Evolutionary conservation across 2,888 invertebrate genomes (phyloP), one percentile per base, ranked within the genome.

Genomic region (Steinernema carpocapsae): DNA sequence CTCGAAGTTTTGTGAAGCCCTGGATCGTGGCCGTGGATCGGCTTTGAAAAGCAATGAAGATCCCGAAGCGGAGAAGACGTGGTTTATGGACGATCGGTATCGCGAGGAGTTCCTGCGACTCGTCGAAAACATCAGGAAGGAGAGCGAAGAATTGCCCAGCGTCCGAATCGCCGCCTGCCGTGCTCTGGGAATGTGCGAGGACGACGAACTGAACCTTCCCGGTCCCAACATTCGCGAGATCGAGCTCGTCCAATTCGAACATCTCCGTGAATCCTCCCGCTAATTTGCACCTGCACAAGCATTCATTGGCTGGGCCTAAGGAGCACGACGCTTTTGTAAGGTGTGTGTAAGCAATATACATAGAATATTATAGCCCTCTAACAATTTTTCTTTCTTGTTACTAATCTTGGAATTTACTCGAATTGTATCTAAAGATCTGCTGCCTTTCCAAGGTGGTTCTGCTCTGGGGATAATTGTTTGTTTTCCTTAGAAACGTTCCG

Each of bases 1-100:
- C 17, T 46, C 79, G 1, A 73, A 77, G 0, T 75, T 79, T 12
- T 77, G 79, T 45, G 74, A 76, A 29, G 79, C 76, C 0, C 24
- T 77, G 24, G 56, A 56, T 17, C 3, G 56, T 24, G 56, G 56
- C 12, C 56, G 56, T 24, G 56, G 56, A 12, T 10, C 56, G 6
- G 56, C 26, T 4, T n/a, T n/a, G n/a, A n/a, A n/a, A n/a, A n/a
- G n/a, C n/a, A n/a, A n/a, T n/a, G 56, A 56, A 10, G 19, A 19
- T 19, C 26, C 17, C n/a, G 32, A 32, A 43, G 26, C 10, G 24
- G 56, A 56, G 26, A 56, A 56, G 6, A 24, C 56, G 19, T 56
- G 56, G 56, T 56, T 56, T 22, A 56, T 24, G 56, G 56, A 56
- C 17, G 24, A 48, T 32, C 26, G 70, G 72, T 73, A 26, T 6